Evolutionary conservation across 2,888 invertebrate species (phyloP).

Genomic region (Petrophora chlorosata): DNA sequence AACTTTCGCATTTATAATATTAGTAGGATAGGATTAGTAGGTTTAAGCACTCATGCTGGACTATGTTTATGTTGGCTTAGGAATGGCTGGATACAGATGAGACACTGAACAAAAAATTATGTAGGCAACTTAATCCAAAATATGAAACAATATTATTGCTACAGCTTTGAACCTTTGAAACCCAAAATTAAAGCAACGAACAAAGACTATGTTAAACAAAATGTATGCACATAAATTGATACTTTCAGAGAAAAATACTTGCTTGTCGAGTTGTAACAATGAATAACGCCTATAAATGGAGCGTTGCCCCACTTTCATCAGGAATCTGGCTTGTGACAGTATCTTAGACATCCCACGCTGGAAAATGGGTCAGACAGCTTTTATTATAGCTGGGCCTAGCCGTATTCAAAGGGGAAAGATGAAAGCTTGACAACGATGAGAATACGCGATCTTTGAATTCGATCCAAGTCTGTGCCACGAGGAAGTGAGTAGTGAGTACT

Average conservation of each 20-base stretch:
- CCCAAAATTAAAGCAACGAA: neutral
- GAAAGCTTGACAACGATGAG: conserved; percentile 24
- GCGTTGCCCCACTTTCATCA: conserved; percentile 23
- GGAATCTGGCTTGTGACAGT: conserved; percentile 32
- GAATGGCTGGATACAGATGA: too few species aligned
- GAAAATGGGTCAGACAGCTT: conserved; percentile 37
- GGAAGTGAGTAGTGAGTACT: neutral
- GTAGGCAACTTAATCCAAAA: too few species aligned
- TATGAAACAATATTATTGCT: neutral
- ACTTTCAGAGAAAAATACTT: conserved; percentile 3
- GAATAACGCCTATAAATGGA: conserved; percentile 31
- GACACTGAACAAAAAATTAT: too few species aligned
- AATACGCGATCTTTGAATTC: conserved; percentile 31
- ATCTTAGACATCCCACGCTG: conserved; percentile 32
- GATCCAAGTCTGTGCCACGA: neutral
- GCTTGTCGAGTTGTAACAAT: conserved; percentile 9
- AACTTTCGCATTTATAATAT: too few species aligned
- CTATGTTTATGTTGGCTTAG: too few species aligned
- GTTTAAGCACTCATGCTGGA: too few species aligned
- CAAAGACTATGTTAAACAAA: neutral
- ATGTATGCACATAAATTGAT: neutral
- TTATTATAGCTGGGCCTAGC: conserved; percentile 24
- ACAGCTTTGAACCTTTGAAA: neutral
- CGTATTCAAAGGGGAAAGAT: conserved; percentile 31
- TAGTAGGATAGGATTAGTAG: too few species aligned